Base-by-base conservation (phyloP, 2,797 vertebrate species). In the Oophaga sylvatica region DNA sequence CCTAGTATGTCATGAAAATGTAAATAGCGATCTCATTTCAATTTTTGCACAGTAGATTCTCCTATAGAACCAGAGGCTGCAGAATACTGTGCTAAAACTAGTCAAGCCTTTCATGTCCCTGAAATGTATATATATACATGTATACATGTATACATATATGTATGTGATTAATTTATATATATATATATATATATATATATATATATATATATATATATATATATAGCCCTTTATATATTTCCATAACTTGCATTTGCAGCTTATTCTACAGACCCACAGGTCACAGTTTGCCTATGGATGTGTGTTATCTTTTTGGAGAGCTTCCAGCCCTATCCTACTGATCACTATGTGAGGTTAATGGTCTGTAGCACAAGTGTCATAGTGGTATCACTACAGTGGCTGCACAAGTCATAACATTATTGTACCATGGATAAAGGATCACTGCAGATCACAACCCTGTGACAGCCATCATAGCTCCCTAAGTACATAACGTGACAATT, bases 391-490 rank as follows among this genome's bases (percentile, higher is more conserved):
- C 3, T 17, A 31, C 57, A 59, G 65, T 56, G 3, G 41, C n/a
- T 53, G 13, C 26, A 83, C 45, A 82, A 35, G 63, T 68, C 81
- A 71, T 56, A 71, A 71, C 53, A 83, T n/a, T n/a, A n/a, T 59
- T 70, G 26, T n/a, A 60, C 73, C 15, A 59, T 10, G 22, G 56
- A 45, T 9, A 53, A 60, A 84, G 12, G 13, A 63, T 76, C 22
- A 63, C 81, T 15, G 31, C 19, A 56, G 12, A 53, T 56, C 22
- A 68, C 78, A 48, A 22, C 60, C 17, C 19, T 71, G 45, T 73
- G 67, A 83, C 80, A 80, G 57, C 57, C 78, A 60, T 81, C 60
- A 65, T 41, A 56, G 17, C 29, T 63, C 20, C 31, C 2, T 60
- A 29, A 48, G 48, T 81, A 26, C 62, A 65, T 53, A 67, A 48